A percentile compares a stretch with the other conserved stretches of the same genome.
These are phyloP conservation scores for Crematogaster levior DNA, from an alignment of 2,888 invertebrate species.

Conservation along the genomic window DNA sequence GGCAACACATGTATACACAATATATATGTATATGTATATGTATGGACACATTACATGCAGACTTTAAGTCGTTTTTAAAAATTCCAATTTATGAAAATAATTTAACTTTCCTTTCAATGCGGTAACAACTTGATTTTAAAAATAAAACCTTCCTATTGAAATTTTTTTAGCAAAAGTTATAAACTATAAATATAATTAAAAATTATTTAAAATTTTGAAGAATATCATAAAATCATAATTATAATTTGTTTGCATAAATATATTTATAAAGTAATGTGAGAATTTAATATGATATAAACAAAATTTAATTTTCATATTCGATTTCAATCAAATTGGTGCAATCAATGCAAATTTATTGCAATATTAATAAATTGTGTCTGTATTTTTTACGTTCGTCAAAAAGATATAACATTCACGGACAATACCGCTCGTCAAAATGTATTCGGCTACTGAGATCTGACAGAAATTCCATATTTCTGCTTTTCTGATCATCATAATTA, in stretches of 20 bases:
- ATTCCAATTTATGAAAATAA: background rate
- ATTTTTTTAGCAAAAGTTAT: background rate
- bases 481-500: conserved; percentile 57
- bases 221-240: background rate
- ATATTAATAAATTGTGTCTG: background rate
- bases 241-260: background rate
- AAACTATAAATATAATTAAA: too few species aligned
- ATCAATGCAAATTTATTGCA: background rate
- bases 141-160: background rate
- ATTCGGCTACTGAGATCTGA: background rate
- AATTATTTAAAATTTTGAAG: background rate
- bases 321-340: conserved; percentile 13
- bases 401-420: conserved; percentile 16
- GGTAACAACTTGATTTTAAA: background rate
- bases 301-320: conserved; percentile 12
- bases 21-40: too few species aligned
- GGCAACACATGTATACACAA: background rate
- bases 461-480: conserved; percentile 37
- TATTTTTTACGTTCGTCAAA: background rate
- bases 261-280: background rate
- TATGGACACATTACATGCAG: background rate
- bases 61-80: background rate
- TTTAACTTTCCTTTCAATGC: background rate
- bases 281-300: conserved; percentile 3
- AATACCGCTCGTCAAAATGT: background rate